Base-by-base conservation (phyloP, 2,888 invertebrate genomes). In the Trileptium ribeirensis region DNA sequence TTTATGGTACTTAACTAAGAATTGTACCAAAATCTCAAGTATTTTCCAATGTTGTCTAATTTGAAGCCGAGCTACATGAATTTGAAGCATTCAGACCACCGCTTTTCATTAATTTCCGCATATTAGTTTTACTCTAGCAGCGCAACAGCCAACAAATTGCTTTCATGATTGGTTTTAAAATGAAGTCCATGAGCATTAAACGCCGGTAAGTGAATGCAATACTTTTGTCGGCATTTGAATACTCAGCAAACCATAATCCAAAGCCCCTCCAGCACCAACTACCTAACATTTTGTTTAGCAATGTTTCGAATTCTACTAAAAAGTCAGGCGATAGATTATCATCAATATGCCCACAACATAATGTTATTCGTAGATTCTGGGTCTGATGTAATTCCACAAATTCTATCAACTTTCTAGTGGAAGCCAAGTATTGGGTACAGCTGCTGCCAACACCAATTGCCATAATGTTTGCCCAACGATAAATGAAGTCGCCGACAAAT, bases 401-500 rank as follows among this genome's bases (percentile, higher is more conserved):
- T 15, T 8, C 67, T 51, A 67, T 3, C 51, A 78, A 29, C 39
- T 78, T 40, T 3, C 29, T 3, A 3, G 34, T 24, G 1, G 67
- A 70, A 24, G 1, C 8, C 67, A 29, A 24, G 31, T 67, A 78
- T 31, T 78, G 3, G 29, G 24, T n/a, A 8, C 15, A 1, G 31
- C 67, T 29, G 31, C 64, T 64, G 39, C 39, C 64, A 1, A 78
- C 67, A 31, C 79, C 51, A 24, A 78, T 64, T 8, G 51, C 79
- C 31, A 78, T 2, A 8, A 78, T 64, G 3, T 2, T 2, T 31
- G 79, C 79, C 15, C 51, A 78, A 1, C 79, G 40, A 33, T 78
- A 78, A 19, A 78, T 78, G 19, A 78, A 40, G 39, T 78, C 79
- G 64, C 79, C 79, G 64, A 78, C 79, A 64, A 78, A 78, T 34